phyloP scores from a whole-genome alignment of 1,140 invertebrate species.

The Neelides sp. region DNA sequence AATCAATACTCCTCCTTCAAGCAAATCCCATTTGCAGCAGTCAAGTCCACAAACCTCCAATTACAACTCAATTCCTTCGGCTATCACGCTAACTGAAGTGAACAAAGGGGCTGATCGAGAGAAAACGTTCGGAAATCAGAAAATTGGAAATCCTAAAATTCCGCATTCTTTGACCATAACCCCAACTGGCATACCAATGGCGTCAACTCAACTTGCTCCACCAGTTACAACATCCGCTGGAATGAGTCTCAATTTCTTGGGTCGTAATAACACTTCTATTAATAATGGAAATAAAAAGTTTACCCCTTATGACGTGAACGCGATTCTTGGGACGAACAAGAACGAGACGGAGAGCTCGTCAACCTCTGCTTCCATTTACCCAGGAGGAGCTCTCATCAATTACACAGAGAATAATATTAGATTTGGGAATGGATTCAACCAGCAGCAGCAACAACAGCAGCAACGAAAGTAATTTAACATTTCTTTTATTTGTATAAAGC shows the following conservation, averaged over 20 bases:
- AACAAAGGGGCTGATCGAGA: no score
- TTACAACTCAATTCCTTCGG: not conserved
- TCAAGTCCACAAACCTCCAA: not conserved
- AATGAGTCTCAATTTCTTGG: constrained; percentile 1
- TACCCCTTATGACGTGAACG: constrained; percentile 12
- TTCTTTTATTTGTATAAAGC: no score
- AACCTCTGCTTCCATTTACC: not conserved
- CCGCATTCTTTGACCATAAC: constrained; percentile 21
- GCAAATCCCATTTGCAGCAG: not conserved
- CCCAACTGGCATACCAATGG: constrained; percentile 5
- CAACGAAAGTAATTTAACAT: no score
- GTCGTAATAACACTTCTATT: not conserved
- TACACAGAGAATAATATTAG: no score
- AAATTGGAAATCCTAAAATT: no score
- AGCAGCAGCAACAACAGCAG: no score
- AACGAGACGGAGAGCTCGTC: not conserved
- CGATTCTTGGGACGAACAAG: constrained; percentile 7
- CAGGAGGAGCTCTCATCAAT: no score
- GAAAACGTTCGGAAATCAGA: no score
- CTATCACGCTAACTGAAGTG: no score
- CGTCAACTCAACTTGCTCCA: constrained; percentile 7
- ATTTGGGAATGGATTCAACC: no score
- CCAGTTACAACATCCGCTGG: not conserved
- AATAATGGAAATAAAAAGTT: constrained; percentile 3
- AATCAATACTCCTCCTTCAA: no score